phyloP scores from a whole-genome alignment of 2,113 vertebrate genomes.

The Gobius niger region DNA sequence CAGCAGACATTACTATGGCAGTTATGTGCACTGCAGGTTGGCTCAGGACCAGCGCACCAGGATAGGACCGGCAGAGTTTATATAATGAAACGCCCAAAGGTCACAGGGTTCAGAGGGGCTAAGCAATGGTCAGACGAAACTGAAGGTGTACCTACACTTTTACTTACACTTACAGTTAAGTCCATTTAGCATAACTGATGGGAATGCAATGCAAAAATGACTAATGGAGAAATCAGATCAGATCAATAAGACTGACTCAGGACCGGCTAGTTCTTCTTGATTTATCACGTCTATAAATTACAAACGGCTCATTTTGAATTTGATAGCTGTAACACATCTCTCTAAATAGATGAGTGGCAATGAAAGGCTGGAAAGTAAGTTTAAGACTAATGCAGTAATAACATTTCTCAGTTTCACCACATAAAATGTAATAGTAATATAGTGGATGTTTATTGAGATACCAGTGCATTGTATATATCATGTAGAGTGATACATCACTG shows the following conservation, averaged over 20 bases:
- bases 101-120: not conserved
- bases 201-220: too few relatives aligned
- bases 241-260: too few relatives aligned
- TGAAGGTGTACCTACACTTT: not conserved
- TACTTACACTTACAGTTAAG: not conserved
- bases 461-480: not conserved
- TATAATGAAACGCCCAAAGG: not conserved
- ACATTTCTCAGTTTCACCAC: not conserved
- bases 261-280: too few relatives aligned
- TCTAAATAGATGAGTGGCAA: not conserved
- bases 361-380: not conserved
- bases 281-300: too few relatives aligned
- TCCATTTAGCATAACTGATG: not conserved
- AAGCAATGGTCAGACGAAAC: not conserved
- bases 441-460: too few relatives aligned
- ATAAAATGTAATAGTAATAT: not conserved
- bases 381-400: not conserved
- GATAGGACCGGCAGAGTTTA: not conserved
- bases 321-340: not conserved
- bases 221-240: too few relatives aligned
- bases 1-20: conserved; percentile 44
- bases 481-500: not conserved
- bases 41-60: not conserved
- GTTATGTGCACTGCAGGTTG: conserved; percentile 24
- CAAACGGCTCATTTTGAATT: too few relatives aligned